phyloP scores from a whole-genome alignment of 2,797 vertebrate species.

The Pogonophryne albipinna region DNA sequence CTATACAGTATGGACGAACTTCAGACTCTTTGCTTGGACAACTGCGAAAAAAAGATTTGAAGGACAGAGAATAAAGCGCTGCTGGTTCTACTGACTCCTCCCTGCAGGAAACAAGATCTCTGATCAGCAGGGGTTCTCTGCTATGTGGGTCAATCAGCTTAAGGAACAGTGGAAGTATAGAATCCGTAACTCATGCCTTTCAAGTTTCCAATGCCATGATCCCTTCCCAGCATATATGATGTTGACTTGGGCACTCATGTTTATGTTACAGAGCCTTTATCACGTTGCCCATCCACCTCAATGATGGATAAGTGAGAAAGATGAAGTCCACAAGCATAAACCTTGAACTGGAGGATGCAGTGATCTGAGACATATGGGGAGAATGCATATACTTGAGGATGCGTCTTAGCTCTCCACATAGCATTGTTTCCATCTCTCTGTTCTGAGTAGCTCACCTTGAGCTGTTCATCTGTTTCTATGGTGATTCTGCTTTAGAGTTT shows the following conservation, averaged over 20 bases:
- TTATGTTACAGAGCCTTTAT: conserved; percentile 16
- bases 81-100: conserved; percentile 28
- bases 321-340: conserved; percentile 31
- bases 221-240: background rate
- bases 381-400: conserved; percentile 41
- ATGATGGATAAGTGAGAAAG: conserved; percentile 28
- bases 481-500: conserved; percentile 67
- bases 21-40: conserved; percentile 36
- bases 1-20: conserved; percentile 33
- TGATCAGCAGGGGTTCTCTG: conserved; percentile 35
- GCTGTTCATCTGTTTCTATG: conserved; percentile 80
- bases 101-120: conserved; percentile 35
- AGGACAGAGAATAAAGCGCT: conserved; percentile 27
- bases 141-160: conserved; percentile 61
- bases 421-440: conserved; percentile 67
- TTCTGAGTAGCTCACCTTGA: conserved; percentile 75
- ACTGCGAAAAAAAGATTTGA: conserved; percentile 34
- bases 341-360: conserved; percentile 41
- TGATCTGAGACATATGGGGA: conserved; percentile 37
- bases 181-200: conserved; percentile 28
- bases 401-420: conserved; percentile 48
- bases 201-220: conserved; percentile 15
- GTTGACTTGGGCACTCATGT: background rate
- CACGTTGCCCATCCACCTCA: conserved; percentile 6
- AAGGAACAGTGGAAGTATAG: conserved; percentile 28